Evolutionary conservation across 2,797 vertebrate genomes (phyloP), one percentile per base, ranked within the genome.

Genomic region (Leontocebus nigricollis): DNA sequence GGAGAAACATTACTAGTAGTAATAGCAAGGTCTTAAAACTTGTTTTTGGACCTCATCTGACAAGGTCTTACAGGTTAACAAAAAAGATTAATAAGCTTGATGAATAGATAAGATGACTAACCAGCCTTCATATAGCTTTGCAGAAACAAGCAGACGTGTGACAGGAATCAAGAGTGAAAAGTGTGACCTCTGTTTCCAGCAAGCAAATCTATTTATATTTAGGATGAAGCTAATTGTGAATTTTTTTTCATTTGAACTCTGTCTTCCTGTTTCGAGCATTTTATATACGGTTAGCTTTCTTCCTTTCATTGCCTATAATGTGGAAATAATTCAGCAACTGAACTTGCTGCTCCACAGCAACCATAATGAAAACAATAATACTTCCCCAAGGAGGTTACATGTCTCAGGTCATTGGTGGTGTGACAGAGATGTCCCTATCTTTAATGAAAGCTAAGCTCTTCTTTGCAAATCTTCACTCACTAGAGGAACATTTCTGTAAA

Each of bases 391-490:
- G 97, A 98, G 83, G 84, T 77, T 95, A 73, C 30, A 41, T 39
- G 64, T 70, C 97, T 96, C 94, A 94, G 92, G 96, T 89, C 98
- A 96, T 4, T 30, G 96, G 76, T 76, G 92, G 84, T 24, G 9
- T 97, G 96, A 98, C 82, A 95, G 94, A 87, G 64, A 95, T 13
- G 90, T 72, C 73, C 79, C 52, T 19, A 64, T 70, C 81, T 97
- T 96, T 81, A 50, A 80, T 85, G 97, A 96, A 92, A 95, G 95
- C 90, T 95, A 87, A 97, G 82, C 92, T 98, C 96, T 96, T 94
- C 75, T 97, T 94, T 96, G 85, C 87, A 96, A 94, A 3, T 5
- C 88, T 96, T 64, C 73, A 36, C 61, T 98, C 97, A 55, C 92
- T 20, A 0, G 48, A 85, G 67, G 76, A 95, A 61, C 4, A 2